Conservation (phyloP, 1,140 invertebrate genomes). For the Cydia strobilella region DNA sequence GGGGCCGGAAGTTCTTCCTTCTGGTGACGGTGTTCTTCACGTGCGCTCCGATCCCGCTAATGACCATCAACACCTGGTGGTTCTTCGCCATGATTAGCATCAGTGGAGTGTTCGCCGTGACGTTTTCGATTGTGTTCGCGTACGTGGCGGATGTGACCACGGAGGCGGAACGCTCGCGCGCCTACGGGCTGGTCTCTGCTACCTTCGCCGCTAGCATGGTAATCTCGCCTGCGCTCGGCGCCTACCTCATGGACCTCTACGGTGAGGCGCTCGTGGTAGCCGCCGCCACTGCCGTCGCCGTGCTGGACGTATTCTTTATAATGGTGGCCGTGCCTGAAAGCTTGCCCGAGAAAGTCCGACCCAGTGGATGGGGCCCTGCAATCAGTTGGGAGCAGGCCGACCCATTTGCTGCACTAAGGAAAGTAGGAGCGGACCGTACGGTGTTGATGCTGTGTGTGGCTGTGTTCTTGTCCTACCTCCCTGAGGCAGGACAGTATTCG, state of each 20-base stretch:
- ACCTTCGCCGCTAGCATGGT: conserved; percentile 99
- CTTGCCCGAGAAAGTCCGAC: conserved; percentile 94
- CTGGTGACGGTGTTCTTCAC: conserved; percentile 99
- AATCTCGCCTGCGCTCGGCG: conserved; percentile 97
- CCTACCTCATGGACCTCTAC: conserved; percentile 94
- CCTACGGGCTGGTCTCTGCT: conserved; percentile 98
- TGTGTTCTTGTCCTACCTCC: conserved; percentile 98
- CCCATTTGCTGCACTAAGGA: conserved; percentile 95
- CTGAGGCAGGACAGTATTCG: conserved; percentile 99
- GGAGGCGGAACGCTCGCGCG: conserved; percentile 95
- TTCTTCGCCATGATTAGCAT: conserved; percentile 99
- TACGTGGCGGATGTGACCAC: conserved; percentile 99
- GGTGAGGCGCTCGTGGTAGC: conserved; percentile 97
- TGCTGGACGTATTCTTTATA: conserved; percentile 99
- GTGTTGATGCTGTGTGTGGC: conserved; percentile 98
- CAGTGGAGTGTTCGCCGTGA: conserved; percentile 98
- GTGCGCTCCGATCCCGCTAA: conserved; percentile 98
- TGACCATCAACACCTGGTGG: conserved; percentile 99
- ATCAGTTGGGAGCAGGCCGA: conserved; percentile 98
- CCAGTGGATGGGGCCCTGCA: conserved; percentile 88
- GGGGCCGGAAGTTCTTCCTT: conserved; percentile 99
- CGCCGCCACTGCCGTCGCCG: conserved; percentile 95
- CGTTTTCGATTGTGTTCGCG: conserved; percentile 99
- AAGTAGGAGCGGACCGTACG: conserved; percentile 97
- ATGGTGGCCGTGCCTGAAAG: conserved; percentile 98